Percentiles rank a stretch among this genome's conserved stretches.
Conservation (phyloP, 2,113 vertebrate genomes). For the Corydoras sp. region DNA sequence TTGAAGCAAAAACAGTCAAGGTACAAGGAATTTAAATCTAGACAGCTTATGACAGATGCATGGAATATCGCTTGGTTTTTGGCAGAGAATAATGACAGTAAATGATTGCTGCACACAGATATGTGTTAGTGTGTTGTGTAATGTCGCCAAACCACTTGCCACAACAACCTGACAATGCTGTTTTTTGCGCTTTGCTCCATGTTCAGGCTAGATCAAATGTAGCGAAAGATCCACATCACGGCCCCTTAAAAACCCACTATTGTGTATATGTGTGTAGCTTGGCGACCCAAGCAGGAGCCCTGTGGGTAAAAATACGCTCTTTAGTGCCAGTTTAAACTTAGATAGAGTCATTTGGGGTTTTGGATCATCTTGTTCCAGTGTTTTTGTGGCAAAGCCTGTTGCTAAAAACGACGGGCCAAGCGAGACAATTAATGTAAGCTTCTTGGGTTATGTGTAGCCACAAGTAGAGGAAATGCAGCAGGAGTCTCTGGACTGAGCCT, state of each 20-base stretch:
- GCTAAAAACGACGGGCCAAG: slow-evolving; percentile 47
- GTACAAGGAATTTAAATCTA: neutral
- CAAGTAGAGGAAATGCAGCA: slow-evolving; percentile 54
- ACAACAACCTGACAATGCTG: slow-evolving; percentile 57
- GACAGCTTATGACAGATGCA: neutral
- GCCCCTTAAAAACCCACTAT: slow-evolving; percentile 45
- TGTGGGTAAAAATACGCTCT: slow-evolving; percentile 49
- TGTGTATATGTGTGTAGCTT: slow-evolving; percentile 48
- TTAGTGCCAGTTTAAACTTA: slow-evolving; percentile 62
- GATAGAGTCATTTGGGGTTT: slow-evolving; percentile 62
- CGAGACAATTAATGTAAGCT: slow-evolving; percentile 55
- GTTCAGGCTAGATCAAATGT: slow-evolving; percentile 46
- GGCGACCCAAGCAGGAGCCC: slow-evolving; percentile 49
- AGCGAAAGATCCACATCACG: slow-evolving; percentile 47
- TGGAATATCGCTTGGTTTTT: slow-evolving; percentile 37
- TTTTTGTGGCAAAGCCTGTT: slow-evolving; percentile 43
- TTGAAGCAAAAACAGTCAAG: no score
- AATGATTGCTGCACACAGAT: slow-evolving; percentile 34
- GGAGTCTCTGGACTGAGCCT: neutral
- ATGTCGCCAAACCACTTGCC: slow-evolving; percentile 47
- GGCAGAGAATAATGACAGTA: slow-evolving; percentile 18
- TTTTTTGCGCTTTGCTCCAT: slow-evolving; percentile 45
- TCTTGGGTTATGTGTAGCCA: slow-evolving; percentile 51
- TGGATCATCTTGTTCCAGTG: slow-evolving; percentile 55
- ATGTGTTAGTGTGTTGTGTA: slow-evolving; percentile 21